Base-by-base conservation (phyloP, 1,140 invertebrate species). In the Drosophila pseudoobscura region DNA sequence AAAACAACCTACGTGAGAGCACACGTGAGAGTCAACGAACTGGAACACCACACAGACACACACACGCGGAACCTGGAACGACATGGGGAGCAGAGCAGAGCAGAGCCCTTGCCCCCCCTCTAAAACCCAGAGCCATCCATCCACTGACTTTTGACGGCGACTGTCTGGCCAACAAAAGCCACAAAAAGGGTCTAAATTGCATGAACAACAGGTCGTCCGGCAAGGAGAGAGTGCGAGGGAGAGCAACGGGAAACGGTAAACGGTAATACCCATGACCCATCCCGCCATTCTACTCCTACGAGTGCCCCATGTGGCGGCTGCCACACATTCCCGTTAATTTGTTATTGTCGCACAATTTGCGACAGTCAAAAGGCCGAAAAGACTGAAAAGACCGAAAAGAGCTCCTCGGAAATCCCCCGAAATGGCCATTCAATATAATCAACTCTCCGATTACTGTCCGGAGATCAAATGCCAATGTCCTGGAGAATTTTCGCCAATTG, bases 21-120 rank as follows among this genome's bases (percentile, higher is more conserved):
- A 78, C 83, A 87, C 78, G 74, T 85, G 82, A 85, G 79, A 85
- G 82, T 85, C 83, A 85, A 85, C 82, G 82, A 85, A 85, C 82
- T 85, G 82, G 82, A 85, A 85, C 82, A 75, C 49, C 53, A 44
- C 60, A 52, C 31, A 13, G 11, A 39, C 35, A 39, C 35, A 39
- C 35, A 39, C 35, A 39, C 35, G 35, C 11, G 3, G 11, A 39
- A 39, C 35, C 53, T 45, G 41, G 24, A 31, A 15, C 31, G 29
- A 39, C 35, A 39, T 39, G 35, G 39, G n/a, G 24, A 53, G 17
- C n/a, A 17, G n/a, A 17, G 17, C n/a, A 17, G n/a, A 17, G 8
- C 7, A 46, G 20, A 46, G 17, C 62, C 43, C 44, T 29, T 53
- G 31, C 8, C 8, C 31, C 54, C 54, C 54, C 20, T 58, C 72